These are phyloP conservation scores for Euwallacea similis DNA, from an alignment of 1,140 invertebrate genomes.

Conservation along the genomic window DNA sequence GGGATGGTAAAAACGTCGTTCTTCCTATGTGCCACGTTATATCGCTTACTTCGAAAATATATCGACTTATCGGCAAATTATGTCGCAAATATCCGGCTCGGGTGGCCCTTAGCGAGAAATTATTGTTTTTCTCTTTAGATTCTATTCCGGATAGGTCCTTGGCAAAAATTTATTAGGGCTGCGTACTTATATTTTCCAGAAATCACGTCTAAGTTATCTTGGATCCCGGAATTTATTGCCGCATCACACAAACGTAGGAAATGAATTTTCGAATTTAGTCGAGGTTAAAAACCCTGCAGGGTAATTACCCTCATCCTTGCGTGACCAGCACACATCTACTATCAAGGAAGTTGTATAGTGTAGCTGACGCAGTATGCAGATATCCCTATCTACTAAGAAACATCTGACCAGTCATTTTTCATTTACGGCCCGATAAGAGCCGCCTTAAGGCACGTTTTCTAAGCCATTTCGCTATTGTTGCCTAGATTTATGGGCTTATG, in stretches of 20 bases:
- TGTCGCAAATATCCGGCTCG: constrained; percentile 24
- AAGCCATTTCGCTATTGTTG: constrained; percentile 3
- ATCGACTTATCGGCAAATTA: constrained; percentile 28
- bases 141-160: constrained; percentile 4
- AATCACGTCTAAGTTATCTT: background rate
- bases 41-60: constrained; percentile 29
- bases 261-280: too few species aligned
- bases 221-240: background rate
- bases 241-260: background rate
- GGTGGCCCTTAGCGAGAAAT: constrained; percentile 22
- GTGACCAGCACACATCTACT: too few species aligned
- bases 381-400: background rate
- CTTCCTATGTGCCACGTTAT: constrained; percentile 34
- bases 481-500: background rate
- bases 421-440: background rate
- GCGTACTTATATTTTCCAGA: background rate
- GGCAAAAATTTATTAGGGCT: background rate
- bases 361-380: background rate
- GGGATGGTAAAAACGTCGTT: constrained; percentile 36
- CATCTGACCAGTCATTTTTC: background rate
- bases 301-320: too few species aligned
- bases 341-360: background rate
- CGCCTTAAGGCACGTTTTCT: background rate
- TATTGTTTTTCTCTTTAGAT: constrained; percentile 29
- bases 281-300: too few species aligned